Percentiles rank a stretch among this genome's conserved stretches.
Evolutionary conservation across 2,113 vertebrate genomes (phyloP).

Genomic region (Mormyrus iriodes): DNA sequence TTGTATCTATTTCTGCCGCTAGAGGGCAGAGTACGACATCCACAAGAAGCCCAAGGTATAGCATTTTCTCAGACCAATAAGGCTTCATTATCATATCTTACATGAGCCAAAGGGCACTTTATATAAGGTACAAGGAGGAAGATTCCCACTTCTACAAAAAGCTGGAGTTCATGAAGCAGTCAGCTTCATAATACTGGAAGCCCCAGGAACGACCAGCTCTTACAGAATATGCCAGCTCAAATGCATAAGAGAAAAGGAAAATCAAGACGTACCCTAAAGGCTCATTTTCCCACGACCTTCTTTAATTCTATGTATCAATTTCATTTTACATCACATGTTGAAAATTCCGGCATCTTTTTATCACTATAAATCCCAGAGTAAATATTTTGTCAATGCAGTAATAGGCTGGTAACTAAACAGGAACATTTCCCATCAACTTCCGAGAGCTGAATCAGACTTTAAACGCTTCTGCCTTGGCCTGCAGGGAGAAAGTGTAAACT

Average conservation of each 20-base stretch:
- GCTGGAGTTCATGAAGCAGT: neutral
- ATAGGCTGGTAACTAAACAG: neutral
- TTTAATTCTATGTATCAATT: neutral
- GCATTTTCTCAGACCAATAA: neutral
- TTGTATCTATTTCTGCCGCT: neutral
- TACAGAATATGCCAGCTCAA: neutral
- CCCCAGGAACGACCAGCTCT: neutral
- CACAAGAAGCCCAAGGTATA: neutral
- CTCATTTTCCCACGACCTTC: neutral
- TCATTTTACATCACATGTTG: neutral
- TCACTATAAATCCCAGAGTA: neutral
- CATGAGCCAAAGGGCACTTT: neutral
- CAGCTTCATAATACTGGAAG: neutral
- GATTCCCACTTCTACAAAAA: neutral
- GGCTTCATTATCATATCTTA: neutral
- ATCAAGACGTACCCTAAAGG: neutral
- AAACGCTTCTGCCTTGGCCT: neutral
- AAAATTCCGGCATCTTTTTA: neutral
- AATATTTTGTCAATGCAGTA: neutral
- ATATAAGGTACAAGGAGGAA: neutral
- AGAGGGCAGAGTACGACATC: neutral
- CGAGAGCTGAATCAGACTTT: neutral
- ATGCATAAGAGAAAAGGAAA: neutral
- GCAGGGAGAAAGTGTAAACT: neutral
- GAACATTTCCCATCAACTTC: neutral